Evolutionary conservation across 1,140 invertebrate genomes (phyloP).

Genomic region (Araneus ventricosus): DNA sequence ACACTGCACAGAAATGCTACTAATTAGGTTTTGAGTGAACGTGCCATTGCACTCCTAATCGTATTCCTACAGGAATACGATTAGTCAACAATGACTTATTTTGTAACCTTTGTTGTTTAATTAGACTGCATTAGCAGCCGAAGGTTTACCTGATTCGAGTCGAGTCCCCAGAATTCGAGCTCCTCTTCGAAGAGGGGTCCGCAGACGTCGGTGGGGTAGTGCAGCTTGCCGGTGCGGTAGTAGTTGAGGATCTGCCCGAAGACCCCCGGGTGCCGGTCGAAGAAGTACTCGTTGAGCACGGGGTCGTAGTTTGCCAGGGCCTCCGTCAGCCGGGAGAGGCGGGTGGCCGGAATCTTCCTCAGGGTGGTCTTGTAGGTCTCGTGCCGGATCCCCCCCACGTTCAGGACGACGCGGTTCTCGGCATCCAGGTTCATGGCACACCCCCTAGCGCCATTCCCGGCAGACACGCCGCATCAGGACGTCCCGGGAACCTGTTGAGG

Average conservation of each 20-base stretch:
- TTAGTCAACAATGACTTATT: no score
- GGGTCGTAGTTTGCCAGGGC: constrained; percentile 94
- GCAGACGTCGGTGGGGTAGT: constrained; percentile 98
- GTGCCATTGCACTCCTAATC: no score
- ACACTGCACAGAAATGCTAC: no score
- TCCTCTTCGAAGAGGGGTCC: constrained; percentile 97
- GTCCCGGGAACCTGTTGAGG: neutral
- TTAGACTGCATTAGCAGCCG: no score
- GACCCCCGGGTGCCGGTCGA: constrained; percentile 89
- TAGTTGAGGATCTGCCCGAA: constrained; percentile 91
- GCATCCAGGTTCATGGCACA: constrained; percentile 71
- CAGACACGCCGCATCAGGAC: neutral
- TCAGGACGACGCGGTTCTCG: constrained; percentile 85
- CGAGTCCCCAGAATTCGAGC: constrained; percentile 96
- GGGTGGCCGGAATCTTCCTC: constrained; percentile 93
- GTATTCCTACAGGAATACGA: no score
- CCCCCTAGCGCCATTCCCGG: constrained; percentile 22
- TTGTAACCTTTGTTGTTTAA: no score
- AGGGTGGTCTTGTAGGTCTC: constrained; percentile 93
- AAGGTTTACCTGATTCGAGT: constrained; percentile 85
- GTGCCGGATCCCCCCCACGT: constrained; percentile 86
- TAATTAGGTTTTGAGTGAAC: no score
- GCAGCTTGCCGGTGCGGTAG: constrained; percentile 96
- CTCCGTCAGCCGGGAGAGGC: constrained; percentile 90
- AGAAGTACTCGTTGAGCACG: constrained; percentile 91